A percentile compares a stretch with the other conserved stretches of the same genome.
Conservation (phyloP, 2,797 vertebrate species). For the Microchirus variegatus region DNA sequence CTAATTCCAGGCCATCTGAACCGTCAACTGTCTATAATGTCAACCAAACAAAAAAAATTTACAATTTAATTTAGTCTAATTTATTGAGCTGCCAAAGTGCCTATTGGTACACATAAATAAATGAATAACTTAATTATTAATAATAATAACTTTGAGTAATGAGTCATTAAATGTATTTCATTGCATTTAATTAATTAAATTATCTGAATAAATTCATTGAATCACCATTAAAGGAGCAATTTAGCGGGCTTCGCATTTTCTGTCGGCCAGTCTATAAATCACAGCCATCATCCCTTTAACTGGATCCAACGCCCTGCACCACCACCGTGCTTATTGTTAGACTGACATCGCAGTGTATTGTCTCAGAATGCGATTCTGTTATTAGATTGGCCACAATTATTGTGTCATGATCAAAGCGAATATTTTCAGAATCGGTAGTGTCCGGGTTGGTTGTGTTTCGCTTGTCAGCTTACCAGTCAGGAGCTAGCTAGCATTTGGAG, state of each 20-base stretch:
- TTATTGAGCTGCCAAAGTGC: not conserved
- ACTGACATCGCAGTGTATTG: conserved; percentile 1
- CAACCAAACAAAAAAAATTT: not conserved
- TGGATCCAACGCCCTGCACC: conserved; percentile 77
- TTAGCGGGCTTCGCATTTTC: conserved; percentile 24
- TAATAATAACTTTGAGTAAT: too few species aligned
- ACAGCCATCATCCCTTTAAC: conserved; percentile 62
- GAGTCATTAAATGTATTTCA: too few species aligned
- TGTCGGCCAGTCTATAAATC: conserved; percentile 49
- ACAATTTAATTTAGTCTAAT: not conserved
- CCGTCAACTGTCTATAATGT: too few species aligned
- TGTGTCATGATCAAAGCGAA: too few species aligned
- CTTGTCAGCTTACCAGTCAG: conserved; percentile 21
- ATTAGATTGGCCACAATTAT: fast-evolving
- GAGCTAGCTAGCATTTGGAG: conserved; percentile 37
- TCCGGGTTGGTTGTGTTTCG: not conserved
- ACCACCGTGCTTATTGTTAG: conserved; percentile 53
- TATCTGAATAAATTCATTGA: too few species aligned
- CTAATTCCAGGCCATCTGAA: too few species aligned
- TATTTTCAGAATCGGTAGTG: not conserved
- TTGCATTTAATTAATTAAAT: too few species aligned
- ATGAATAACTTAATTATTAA: too few species aligned
- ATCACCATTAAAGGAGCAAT: conserved; percentile 8
- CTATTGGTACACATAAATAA: not conserved
- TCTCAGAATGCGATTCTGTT: not conserved